Evolutionary conservation across 2,888 invertebrate genomes (phyloP).

Genomic region (Megaustenia siamemsis): DNA sequence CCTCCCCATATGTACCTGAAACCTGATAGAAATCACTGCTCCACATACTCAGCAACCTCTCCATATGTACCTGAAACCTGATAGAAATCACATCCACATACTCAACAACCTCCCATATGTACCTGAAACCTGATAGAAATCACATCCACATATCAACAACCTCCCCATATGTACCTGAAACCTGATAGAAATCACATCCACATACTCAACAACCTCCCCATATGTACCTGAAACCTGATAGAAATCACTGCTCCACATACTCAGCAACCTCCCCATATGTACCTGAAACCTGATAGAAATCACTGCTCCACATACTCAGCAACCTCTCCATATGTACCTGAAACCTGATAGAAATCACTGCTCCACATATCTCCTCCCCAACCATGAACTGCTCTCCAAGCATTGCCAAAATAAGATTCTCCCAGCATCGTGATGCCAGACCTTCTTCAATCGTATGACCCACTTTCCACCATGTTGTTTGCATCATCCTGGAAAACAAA

Average conservation of each 20-base stretch:
- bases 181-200: too few species aligned
- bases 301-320: conserved; percentile 98
- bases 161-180: too few species aligned
- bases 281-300: conserved; percentile 96
- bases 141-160: conserved; percentile 98
- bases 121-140: conserved; percentile 96
- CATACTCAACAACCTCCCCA: too few species aligned
- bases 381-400: conserved; percentile 99
- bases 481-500: conserved; percentile 87
- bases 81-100: too few species aligned
- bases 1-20: conserved; percentile 92
- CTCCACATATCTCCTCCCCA: conserved; percentile 98
- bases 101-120: too few species aligned
- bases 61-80: too few species aligned
- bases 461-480: conserved; percentile 98
- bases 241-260: conserved; percentile 98
- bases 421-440: conserved; percentile 97
- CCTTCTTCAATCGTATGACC: conserved; percentile 96
- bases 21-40: conserved; percentile 95
- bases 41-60: too few species aligned
- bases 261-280: too few species aligned
- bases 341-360: conserved; percentile 95
- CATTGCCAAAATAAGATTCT: conserved; percentile 98
- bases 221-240: conserved; percentile 94
- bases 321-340: conserved; percentile 86